Evolutionary conservation across 2,888 invertebrate genomes (phyloP), one percentile per base, ranked within the genome.

Genomic region (Zhuqinia jingwanae): DNA sequence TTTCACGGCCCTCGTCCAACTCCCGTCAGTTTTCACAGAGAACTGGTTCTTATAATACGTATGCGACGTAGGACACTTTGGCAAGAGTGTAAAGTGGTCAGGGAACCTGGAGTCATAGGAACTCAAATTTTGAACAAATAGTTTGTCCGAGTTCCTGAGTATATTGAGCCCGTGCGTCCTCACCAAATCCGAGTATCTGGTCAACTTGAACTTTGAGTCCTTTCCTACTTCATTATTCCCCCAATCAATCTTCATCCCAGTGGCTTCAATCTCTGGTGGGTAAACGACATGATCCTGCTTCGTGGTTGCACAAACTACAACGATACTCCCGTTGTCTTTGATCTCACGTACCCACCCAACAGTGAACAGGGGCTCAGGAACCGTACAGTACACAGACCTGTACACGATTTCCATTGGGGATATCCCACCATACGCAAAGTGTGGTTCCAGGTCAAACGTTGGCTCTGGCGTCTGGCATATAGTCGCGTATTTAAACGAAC

Each of bases 51-150:
- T 65, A 45, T 75, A 83, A 20, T 75, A 83, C 3, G 73, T 25
- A 36, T 87, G 87, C 0, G 36, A 47, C 10, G 36, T n/a, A 0
- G 87, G 83, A 20, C 83, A 83, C 22, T 75, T 70, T 10, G 70
- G 56, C 11, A 83, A 60, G 5, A 87, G 75, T 2, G 25, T 73
- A 20, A 87, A 87, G 22, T 87, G 82, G 11, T 87, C 79, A 5
- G 83, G 65, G 20, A 56, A 75, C 30, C 13, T 68, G n/a, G 47
- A 47, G 13, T 50, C 25, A 0, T 47, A 25, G n/a, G 25, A 15
- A 6, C 60, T 30, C 11, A 83, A n/a, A 13, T 76, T 83, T 42
- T 27, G 58, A 1, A 60, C 22, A n/a, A 83, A 83, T 0, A 76
- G 15, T 13, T 65, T 58, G 11, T 83, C 76, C 0, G 83, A 60